Evolutionary conservation across 2,888 invertebrate species (phyloP).

Genomic region (Andrena dorsata): DNA sequence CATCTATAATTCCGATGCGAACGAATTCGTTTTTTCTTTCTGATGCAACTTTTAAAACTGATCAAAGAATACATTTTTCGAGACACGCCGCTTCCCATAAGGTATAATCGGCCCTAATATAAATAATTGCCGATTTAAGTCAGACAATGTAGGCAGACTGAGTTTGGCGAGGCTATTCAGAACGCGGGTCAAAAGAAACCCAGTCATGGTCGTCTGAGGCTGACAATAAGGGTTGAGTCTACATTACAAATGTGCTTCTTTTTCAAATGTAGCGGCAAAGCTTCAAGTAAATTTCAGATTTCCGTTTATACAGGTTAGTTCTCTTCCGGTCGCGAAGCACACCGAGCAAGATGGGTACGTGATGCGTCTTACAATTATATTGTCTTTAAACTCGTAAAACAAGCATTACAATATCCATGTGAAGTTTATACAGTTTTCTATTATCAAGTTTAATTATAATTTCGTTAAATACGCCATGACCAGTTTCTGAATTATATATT

Average conservation of each 20-base stretch:
- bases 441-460: background rate
- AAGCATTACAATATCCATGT: background rate
- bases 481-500: background rate
- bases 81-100: no score
- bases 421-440: background rate
- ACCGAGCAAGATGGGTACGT: slow-evolving; percentile 79
- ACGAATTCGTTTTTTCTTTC: no score
- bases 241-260: background rate
- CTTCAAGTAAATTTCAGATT: background rate
- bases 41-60: no score
- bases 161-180: no score
- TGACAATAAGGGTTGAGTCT: background rate
- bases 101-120: no score
- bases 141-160: no score
- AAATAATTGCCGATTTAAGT: no score
- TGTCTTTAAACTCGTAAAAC: slow-evolving; percentile 43
- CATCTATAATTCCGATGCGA: no score
- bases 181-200: no score
- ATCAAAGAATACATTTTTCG: no score
- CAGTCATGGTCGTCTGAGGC: no score
- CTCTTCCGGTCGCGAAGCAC: slow-evolving; percentile 77
- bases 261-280: slow-evolving; percentile 12
- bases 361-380: slow-evolving; percentile 38
- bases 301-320: slow-evolving; percentile 66
- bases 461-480: background rate